Evolutionary conservation across 2,888 invertebrate species (phyloP), one percentile per base, ranked within the genome.

Genomic region (Conchocele bisecta): DNA sequence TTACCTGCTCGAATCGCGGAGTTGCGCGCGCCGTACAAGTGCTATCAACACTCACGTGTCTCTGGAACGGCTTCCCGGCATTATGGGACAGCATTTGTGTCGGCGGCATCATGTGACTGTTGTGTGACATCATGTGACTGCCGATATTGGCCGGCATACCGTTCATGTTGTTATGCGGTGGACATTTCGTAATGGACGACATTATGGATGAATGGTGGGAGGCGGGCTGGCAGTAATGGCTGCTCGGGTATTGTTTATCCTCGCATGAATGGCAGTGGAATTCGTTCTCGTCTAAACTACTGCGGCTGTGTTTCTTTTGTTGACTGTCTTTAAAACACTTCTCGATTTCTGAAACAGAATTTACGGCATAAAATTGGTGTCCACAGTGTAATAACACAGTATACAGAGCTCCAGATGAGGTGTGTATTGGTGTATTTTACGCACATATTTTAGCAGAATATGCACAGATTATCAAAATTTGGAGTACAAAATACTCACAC

Each of bases 321-420:
- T 63, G 17, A 42, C 72, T 75, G 11, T 58, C 66, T 13, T 29
- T 29, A 31, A 73, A 77, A 6, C 20, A 42, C 31, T 61, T 63
- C 59, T 77, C 58, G 28, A 77, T 73, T 22, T 75, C 80, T 80
- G 65, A 33, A 71, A 70, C 20, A 59, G 11, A 31, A 29, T 42
- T n/a, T n/a, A n/a, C n/a, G n/a, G n/a, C n/a, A n/a, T n/a, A n/a
- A n/a, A n/a, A n/a, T n/a, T n/a, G n/a, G n/a, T n/a, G n/a, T n/a
- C n/a, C n/a, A n/a, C n/a, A n/a, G n/a, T n/a, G n/a, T n/a, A n/a
- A n/a, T n/a, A n/a, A n/a, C n/a, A n/a, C n/a, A n/a, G n/a, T n/a
- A n/a, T n/a, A n/a, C n/a, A n/a, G n/a, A n/a, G n/a, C n/a, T n/a
- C n/a, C n/a, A n/a, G n/a, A n/a, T n/a, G n/a, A n/a, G n/a, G n/a